Base-by-base conservation (phyloP, 37 sponge, comb jelly and placozoan genomes). In the Hexactinellida sp. region DNA sequence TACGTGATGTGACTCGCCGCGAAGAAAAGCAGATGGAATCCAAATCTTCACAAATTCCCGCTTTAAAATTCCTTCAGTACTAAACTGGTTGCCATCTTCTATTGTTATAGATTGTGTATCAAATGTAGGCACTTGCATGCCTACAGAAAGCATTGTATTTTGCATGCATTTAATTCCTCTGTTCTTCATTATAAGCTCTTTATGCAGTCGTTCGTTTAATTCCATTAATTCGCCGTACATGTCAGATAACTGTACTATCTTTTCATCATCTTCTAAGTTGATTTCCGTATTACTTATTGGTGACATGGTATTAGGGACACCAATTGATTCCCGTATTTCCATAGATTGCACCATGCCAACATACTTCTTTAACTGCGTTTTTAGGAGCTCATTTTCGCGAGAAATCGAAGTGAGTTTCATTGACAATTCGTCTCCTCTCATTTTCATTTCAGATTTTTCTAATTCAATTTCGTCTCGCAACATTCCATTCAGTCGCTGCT, bases 181-280 rank as follows among this genome's bases (percentile, higher is more conserved):
- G 36, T 95, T 92, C 63, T 88, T 91, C 35, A 36, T 54, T 0
- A 86, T 76, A 9, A 91, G n/a, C 32, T 89, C 84, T 37, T 47
- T 88, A 34, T 93, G 94, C n/a, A 98, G 89, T 24, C 86, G 25
- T 0, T 91, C 91, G 54, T 98, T 98, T 35, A 95, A 71, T 83
- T 98, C 99, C 95, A 98, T 88, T 36, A 98, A 83, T 47, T 98
- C 99, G 0, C 95, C 99, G 84, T 95, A 91, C 99, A 98, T 95
- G 28, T 98, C 92, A 38, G 99, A 92, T 88, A 98, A 91, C 99
- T 97, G 82, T 23, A 83, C 24, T 63, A 63, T 63, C 76, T 63
- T 63, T 23, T 63, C 76, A 28, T 63, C 13, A 23, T 63, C 76
- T 23, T 63, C 32, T 9, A 19, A 19, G 76, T 3, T 28, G 13